These are phyloP conservation scores for Eilema sororculum DNA, from an alignment of 2,888 invertebrate species.

Conservation along the genomic window DNA sequence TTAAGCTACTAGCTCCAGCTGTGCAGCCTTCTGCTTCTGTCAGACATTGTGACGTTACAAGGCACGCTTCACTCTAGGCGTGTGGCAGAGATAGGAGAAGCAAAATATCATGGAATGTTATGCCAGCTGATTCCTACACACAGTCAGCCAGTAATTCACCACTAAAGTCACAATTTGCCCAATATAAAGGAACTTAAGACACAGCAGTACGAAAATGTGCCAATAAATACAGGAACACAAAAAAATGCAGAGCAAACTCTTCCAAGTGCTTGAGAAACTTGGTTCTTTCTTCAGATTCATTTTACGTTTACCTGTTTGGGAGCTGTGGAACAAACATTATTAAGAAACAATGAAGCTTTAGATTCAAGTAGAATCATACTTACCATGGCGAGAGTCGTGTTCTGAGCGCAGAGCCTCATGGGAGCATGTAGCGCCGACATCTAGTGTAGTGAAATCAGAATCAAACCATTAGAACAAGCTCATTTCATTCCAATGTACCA, in stretches of 20 bases:
- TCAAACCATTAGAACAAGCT: slow-evolving; percentile 76
- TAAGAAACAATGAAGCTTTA: slow-evolving; percentile 30
- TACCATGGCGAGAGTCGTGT: slow-evolving; percentile 62
- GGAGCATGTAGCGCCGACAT: slow-evolving; percentile 66
- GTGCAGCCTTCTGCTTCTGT: no score
- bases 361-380: slow-evolving; percentile 60
- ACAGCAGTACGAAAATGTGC: slow-evolving; percentile 8
- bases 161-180: background rate
- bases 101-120: no score
- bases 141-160: no score
- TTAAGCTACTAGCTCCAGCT: no score
- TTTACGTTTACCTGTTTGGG: slow-evolving; percentile 43
- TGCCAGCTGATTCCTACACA: no score
- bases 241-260: background rate
- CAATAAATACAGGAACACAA: background rate
- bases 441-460: slow-evolving; percentile 82
- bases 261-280: background rate
- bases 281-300: background rate
- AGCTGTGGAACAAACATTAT: slow-evolving; percentile 52
- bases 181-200: slow-evolving; percentile 5
- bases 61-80: no score
- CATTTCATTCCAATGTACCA: slow-evolving; percentile 42
- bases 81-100: no score
- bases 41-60: no score
- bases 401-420: slow-evolving; percentile 59